A percentile compares a stretch with the other conserved stretches of the same genome.
Evolutionary conservation across 1,140 invertebrate genomes (phyloP).

Genomic region (Drosophila ambigua): DNA sequence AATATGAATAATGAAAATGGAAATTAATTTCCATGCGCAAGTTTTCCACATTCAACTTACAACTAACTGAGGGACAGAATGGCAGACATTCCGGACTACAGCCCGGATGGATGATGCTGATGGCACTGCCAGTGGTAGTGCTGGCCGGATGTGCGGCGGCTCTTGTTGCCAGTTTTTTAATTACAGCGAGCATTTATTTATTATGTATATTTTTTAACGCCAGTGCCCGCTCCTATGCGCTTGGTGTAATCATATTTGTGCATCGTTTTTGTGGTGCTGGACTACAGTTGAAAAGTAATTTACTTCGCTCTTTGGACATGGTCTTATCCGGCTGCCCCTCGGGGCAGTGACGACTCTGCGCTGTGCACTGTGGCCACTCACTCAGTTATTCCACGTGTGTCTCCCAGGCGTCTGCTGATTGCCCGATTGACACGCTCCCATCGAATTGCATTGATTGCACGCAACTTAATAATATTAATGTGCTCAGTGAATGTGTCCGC

Average conservation of each 20-base stretch:
- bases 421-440: conserved; percentile 52
- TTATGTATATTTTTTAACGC: conserved; percentile 60
- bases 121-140: conserved; percentile 2
- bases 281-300: conserved; percentile 52
- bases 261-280: conserved; percentile 7
- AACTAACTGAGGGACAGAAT: conserved; percentile 36
- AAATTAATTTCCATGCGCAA: conserved; percentile 74
- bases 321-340: neutral
- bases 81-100: too few relatives aligned
- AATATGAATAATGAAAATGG: conserved; percentile 72
- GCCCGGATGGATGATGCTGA: conserved; percentile 1
- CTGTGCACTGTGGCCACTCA: too few relatives aligned
- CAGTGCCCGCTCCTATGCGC: neutral
- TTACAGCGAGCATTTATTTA: conserved; percentile 66
- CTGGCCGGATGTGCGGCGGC: conserved; percentile 30
- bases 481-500: conserved; percentile 45
- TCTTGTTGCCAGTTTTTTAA: conserved; percentile 60
- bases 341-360: too few relatives aligned
- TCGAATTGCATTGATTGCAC: conserved; percentile 74
- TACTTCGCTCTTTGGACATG: conserved; percentile 21
- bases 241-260: conserved; percentile 43
- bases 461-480: conserved; percentile 73
- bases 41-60: conserved; percentile 53
- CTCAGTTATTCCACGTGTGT: conserved; percentile 19
- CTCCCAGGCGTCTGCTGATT: conserved; percentile 3